phyloP scores from a whole-genome alignment of 2,797 vertebrate genomes.

The Capromys pilorides region DNA sequence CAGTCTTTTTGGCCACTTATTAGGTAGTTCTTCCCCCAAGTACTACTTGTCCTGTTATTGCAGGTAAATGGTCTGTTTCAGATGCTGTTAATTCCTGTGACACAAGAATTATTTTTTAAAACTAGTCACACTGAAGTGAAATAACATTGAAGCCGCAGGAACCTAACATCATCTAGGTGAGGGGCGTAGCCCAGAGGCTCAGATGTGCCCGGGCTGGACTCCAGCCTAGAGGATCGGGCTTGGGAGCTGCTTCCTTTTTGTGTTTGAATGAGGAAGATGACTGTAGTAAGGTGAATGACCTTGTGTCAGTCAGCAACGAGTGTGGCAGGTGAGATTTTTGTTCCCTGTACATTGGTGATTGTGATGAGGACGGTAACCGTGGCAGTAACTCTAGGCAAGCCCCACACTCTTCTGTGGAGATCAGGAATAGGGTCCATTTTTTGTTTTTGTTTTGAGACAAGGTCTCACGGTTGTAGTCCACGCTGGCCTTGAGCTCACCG shows the following conservation, averaged over 20 bases:
- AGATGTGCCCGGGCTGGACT: background rate
- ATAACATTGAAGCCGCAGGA: background rate
- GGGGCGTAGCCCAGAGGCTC: background rate
- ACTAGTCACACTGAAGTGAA: background rate
- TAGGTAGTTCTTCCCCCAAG: background rate
- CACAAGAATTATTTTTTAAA: constrained; percentile 13
- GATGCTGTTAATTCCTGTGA: background rate
- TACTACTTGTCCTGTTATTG: background rate
- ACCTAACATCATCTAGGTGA: background rate
- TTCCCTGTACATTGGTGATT: background rate
- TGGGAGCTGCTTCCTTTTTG: background rate
- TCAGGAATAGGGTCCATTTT: background rate
- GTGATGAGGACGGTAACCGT: background rate
- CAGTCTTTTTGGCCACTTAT: background rate
- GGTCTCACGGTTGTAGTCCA: background rate
- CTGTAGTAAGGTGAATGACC: background rate
- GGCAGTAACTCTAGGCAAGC: background rate
- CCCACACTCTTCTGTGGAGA: background rate
- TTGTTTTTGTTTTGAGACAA: background rate
- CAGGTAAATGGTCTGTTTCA: background rate
- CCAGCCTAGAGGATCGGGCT: background rate
- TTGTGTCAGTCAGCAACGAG: background rate
- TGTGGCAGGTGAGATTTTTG: background rate
- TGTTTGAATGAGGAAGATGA: background rate
- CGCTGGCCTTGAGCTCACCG: no score